phyloP scores from a whole-genome alignment of 2,797 vertebrate genomes.

The Megalops cyprinoides region DNA sequence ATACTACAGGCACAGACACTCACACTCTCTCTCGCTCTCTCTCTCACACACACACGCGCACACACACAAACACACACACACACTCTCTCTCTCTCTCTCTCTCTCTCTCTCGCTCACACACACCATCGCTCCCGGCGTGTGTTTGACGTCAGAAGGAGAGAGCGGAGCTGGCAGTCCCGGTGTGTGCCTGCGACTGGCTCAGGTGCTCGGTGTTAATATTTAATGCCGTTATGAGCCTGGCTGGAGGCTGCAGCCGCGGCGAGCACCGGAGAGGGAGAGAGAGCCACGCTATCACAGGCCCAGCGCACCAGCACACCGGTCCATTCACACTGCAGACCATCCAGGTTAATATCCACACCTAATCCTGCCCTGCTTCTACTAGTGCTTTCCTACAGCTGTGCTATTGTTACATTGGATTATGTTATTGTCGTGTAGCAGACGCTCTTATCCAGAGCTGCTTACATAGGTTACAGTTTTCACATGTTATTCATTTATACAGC shows the following conservation, averaged over 20 bases:
- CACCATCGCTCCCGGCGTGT: constrained; percentile 3
- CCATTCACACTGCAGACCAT: not conserved
- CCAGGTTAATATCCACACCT: not conserved
- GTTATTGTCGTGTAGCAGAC: too few relatives aligned
- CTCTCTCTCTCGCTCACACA: constrained; percentile 34
- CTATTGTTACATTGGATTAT: not conserved
- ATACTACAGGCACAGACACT: too few relatives aligned
- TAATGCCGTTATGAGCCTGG: not conserved
- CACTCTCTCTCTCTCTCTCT: not conserved
- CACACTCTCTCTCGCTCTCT: too few relatives aligned
- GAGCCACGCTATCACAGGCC: not conserved
- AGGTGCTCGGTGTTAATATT: constrained; percentile 17
- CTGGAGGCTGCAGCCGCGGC: not conserved
- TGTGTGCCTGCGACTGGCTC: not conserved
- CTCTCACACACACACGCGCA: not conserved
- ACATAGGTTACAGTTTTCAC: too few relatives aligned
- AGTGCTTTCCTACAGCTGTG: not conserved
- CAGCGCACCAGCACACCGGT: too few relatives aligned
- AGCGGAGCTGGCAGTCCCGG: not conserved
- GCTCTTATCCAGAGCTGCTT: too few relatives aligned
- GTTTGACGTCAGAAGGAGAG: constrained; percentile 20
- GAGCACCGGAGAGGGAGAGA: not conserved
- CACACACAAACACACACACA: constrained; percentile 33
- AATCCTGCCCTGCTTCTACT: not conserved
- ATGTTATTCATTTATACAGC: too few relatives aligned